Evolutionary conservation across 2,113 vertebrate species (phyloP).

Genomic region (Erinaceus europaeus): DNA sequence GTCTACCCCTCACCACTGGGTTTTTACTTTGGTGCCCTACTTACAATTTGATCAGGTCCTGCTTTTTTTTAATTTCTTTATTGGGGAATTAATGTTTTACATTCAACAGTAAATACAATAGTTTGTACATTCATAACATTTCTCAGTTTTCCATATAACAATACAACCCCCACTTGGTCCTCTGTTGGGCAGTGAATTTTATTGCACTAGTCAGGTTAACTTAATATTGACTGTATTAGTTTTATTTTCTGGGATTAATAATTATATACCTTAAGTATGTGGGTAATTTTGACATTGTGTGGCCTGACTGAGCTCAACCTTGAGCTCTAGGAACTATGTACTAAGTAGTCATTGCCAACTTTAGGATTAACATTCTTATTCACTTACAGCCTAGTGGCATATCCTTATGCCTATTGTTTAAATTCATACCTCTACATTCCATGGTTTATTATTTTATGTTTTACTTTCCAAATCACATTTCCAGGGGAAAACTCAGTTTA

Average conservation of each 20-base stretch:
- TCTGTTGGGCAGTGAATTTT: too few species aligned
- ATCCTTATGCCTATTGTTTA: not conserved
- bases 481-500: conserved; percentile 15
- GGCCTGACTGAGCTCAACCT: not conserved
- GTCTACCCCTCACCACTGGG: too few species aligned
- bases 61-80: too few species aligned
- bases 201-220: not conserved
- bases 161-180: too few species aligned
- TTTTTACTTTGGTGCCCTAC: too few species aligned
- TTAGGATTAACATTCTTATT: not conserved
- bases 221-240: not conserved
- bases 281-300: not conserved
- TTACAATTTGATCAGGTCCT: too few species aligned
- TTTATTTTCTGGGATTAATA: not conserved
- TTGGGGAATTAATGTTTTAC: too few species aligned
- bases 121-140: too few species aligned
- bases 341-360: not conserved
- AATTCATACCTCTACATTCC: conserved; percentile 35
- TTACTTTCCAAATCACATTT: conserved; percentile 54
- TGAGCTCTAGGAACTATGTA: not conserved
- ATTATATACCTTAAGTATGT: not conserved
- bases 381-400: not conserved
- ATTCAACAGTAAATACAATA: too few species aligned
- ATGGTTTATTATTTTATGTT: conserved; percentile 61
- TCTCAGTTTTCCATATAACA: too few species aligned